phyloP scores from a whole-genome alignment of 2,888 invertebrate genomes.

The Horisme vitalbata region DNA sequence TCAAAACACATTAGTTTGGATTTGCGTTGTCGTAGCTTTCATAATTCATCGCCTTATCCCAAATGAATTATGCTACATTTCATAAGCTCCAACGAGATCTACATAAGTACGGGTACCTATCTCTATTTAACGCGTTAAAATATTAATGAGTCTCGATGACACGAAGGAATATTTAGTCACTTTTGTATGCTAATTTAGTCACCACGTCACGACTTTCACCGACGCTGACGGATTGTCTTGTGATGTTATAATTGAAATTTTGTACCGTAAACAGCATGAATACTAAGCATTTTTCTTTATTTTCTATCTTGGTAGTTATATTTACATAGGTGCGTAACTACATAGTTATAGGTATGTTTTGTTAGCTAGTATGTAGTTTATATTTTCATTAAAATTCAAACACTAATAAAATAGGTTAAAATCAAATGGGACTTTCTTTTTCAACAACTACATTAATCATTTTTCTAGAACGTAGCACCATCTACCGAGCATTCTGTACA shows the following conservation, averaged over 20 bases:
- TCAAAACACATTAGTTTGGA: background rate
- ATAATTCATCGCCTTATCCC: background rate
- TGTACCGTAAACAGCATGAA: no score
- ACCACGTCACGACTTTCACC: conserved; percentile 32
- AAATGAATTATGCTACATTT: conserved; percentile 10
- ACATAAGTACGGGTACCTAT: background rate
- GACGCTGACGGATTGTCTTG: background rate
- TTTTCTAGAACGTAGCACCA: no score
- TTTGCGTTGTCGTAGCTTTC: background rate
- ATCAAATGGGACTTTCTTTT: no score
- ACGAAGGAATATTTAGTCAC: conserved; percentile 44
- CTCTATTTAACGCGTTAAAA: conserved; percentile 42
- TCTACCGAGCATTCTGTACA: no score
- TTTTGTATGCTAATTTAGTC: conserved; percentile 68
- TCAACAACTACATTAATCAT: no score
- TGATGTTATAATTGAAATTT: no score
- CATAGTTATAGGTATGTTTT: no score
- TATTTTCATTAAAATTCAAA: no score
- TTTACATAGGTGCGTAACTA: no score
- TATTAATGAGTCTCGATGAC: conserved; percentile 54
- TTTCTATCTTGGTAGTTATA: no score
- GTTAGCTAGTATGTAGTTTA: no score
- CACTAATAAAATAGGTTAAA: no score
- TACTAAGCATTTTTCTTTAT: background rate
- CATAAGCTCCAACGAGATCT: conserved; percentile 19